Percentiles rank a stretch among this genome's conserved stretches.
Evolutionary conservation across 2,888 invertebrate genomes (phyloP).

Genomic region (Chloroclystis v-ata): DNA sequence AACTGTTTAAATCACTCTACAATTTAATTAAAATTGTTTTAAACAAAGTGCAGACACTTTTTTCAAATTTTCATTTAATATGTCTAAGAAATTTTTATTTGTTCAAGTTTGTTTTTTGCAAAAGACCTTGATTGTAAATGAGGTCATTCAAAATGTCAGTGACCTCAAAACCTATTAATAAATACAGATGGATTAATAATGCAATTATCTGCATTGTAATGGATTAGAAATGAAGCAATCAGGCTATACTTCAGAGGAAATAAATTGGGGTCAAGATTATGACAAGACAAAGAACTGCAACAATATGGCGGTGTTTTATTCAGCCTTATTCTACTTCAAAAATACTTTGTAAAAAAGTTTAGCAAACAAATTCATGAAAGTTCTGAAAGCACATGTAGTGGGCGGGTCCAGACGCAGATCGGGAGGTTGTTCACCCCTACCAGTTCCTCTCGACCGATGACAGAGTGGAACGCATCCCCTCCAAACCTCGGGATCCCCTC

Average conservation of each 20-base stretch:
- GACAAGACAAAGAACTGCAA: conserved; percentile 49
- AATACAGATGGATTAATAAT: no score
- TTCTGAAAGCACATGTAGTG: conserved; percentile 37
- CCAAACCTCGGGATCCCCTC: conserved; percentile 76
- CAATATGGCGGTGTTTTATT: conserved; percentile 45
- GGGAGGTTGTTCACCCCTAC: conserved; percentile 76
- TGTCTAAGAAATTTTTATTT: no score
- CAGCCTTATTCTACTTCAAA: conserved; percentile 50
- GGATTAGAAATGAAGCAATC: background rate
- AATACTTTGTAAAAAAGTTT: conserved; percentile 36
- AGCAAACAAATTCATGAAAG: conserved; percentile 33
- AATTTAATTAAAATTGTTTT: no score
- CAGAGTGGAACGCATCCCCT: conserved; percentile 73
- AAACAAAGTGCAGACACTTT: no score
- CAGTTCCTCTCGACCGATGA: conserved; percentile 63
- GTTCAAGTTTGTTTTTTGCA: no score
- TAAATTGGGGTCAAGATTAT: background rate
- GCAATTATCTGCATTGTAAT: no score
- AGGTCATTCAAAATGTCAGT: no score
- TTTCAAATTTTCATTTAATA: no score
- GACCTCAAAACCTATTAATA: no score
- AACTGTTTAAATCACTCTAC: no score
- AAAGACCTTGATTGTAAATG: no score
- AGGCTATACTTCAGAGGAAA: background rate
- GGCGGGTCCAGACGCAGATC: conserved; percentile 54